These are phyloP conservation scores for Dione vanillae DNA, from an alignment of 2,888 invertebrate genomes.

Conservation along the genomic window DNA sequence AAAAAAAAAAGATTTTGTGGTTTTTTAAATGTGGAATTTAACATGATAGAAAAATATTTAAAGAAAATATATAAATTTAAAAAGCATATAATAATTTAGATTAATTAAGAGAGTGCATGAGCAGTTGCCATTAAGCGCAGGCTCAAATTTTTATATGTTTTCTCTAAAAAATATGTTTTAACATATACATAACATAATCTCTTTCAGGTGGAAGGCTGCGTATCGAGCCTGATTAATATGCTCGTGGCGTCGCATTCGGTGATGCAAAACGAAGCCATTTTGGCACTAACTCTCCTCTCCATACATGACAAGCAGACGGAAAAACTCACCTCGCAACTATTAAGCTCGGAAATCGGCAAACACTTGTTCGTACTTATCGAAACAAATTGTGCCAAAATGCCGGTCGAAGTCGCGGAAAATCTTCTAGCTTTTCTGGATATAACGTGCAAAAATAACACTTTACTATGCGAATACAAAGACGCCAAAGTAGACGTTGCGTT, in stretches of 20 bases:
- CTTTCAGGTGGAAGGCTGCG: slow-evolving; percentile 86
- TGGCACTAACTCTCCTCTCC: slow-evolving; percentile 87
- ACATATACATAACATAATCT: neutral
- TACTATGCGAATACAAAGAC: slow-evolving; percentile 67
- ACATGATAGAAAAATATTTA: no score
- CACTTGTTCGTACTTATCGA: slow-evolving; percentile 77
- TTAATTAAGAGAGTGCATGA: no score
- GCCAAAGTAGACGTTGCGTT: slow-evolving; percentile 66
- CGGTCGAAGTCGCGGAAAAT: slow-evolving; percentile 79
- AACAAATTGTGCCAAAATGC: slow-evolving; percentile 76
- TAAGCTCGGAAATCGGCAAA: slow-evolving; percentile 81
- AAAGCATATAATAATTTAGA: no score
- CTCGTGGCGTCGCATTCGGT: slow-evolving; percentile 91
- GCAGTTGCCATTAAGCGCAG: no score
- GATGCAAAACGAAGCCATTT: slow-evolving; percentile 94
- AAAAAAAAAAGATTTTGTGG: no score
- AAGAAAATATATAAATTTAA: no score
- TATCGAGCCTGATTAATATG: slow-evolving; percentile 92
- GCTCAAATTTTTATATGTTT: no score
- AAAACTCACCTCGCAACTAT: slow-evolving; percentile 62
- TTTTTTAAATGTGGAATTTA: no score
- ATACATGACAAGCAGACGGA: slow-evolving; percentile 66
- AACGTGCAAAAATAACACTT: slow-evolving; percentile 66
- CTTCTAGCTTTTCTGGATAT: slow-evolving; percentile 76
- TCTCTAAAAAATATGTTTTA: neutral